Evolutionary conservation across 2,797 vertebrate genomes (phyloP), one percentile per base, ranked within the genome.

Genomic region (Nannoperca australis): DNA sequence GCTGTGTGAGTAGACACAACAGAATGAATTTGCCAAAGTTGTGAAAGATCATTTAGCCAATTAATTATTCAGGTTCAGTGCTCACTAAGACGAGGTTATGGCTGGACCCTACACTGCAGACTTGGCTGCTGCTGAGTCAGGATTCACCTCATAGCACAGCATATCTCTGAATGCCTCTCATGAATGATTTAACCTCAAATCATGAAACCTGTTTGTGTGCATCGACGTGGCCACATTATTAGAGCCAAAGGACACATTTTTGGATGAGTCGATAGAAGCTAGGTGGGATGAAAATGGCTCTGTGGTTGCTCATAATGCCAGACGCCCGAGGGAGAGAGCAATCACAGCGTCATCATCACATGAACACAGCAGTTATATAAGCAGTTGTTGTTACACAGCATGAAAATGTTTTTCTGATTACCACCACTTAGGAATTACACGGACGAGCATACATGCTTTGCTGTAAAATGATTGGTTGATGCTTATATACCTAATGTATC

Each of bases 1-100:
- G 22, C 42, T 49, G 20, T 47, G n/a, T 8, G 22, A 51, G 38
- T 14, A 60, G 47, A 65, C 38, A 64, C 53, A 84, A 64, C 71
- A 76, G 3, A 74, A 61, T 55, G 4, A 17, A 59, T 78, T 83
- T 84, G 87, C 69, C 68, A 74, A 47, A 58, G 66, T 65, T 62
- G 27, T 38, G 58, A 85, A 79, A 60, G 64, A 79, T 81, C 64
- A 70, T 79, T 92, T 75, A 51, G 45, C 45, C 2, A 40, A 77
- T 91, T n/a, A 79, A 90, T 89, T 72, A 92, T 93, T 92, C 56
- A 91, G 75, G 54, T 53, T 30, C 13, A 34, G 73, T n/a, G 71
- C 65, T 77, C 70, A 76, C 20, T 36, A 65, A 85, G 60, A 78
- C 7, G 6, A 76, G 20, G 74, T 76, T 56, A 42, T 69, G 47